Conservation (phyloP, 2,888 invertebrate genomes). For the Orthosia gracilis region DNA sequence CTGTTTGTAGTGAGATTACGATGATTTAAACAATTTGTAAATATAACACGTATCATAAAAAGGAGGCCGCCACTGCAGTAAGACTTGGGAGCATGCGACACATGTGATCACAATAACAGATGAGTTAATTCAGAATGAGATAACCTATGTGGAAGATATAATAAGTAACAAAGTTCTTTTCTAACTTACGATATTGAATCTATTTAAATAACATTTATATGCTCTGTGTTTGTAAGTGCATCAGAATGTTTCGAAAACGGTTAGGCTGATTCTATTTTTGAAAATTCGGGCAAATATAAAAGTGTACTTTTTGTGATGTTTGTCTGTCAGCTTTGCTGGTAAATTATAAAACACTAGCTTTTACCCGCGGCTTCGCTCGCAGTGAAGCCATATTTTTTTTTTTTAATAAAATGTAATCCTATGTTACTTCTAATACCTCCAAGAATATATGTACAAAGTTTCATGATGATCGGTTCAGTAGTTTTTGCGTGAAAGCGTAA, state of each 20-base stretch:
- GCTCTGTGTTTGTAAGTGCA: not conserved
- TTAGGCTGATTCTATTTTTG: not conserved
- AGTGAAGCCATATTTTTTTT: too few relatives aligned
- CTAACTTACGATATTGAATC: not conserved
- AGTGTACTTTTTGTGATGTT: not conserved
- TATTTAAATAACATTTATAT: not conserved
- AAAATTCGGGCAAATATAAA: too few relatives aligned
- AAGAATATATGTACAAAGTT: too few relatives aligned
- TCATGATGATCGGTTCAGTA: too few relatives aligned
- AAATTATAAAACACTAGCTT: not conserved
- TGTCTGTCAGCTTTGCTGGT: not conserved
- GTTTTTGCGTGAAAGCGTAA: too few relatives aligned
- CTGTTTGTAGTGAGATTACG: slow-evolving; percentile 25
- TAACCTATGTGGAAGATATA: not conserved
- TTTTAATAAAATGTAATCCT: too few relatives aligned
- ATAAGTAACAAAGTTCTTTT: not conserved
- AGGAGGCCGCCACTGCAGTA: slow-evolving; percentile 4
- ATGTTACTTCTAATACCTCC: too few relatives aligned
- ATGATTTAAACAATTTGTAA: slow-evolving; percentile 22
- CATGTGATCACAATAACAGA: not conserved
- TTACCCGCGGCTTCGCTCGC: too few relatives aligned
- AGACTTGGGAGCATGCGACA: not conserved
- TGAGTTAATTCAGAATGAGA: not conserved
- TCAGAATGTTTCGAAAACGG: not conserved
- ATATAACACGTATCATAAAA: slow-evolving; percentile 16